Evolutionary conservation across 2,113 vertebrate species (phyloP).

Genomic region (Prietella phreatophila): DNA sequence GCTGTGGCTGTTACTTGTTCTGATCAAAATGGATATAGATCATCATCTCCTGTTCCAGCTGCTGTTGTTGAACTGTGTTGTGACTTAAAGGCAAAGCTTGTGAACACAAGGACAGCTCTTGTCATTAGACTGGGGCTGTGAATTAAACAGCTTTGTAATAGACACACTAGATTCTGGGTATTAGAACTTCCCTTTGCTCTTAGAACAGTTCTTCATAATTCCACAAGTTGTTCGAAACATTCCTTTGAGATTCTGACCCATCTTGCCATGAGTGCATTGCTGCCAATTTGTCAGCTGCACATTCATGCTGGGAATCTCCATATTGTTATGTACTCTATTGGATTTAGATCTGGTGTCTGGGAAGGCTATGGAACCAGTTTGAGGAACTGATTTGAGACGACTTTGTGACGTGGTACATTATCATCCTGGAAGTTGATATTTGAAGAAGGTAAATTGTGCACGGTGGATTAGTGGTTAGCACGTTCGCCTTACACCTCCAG

Average conservation of each 20-base stretch:
- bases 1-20: conserved; percentile 2
- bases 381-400: neutral
- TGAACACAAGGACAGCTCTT: neutral
- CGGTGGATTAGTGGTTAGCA: too few relatives aligned
- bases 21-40: neutral
- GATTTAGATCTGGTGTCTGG: neutral
- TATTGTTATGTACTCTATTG: neutral
- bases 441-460: neutral
- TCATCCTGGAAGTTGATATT: neutral
- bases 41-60: conserved; percentile 17
- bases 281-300: neutral
- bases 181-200: neutral
- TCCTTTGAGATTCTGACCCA: neutral
- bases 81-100: neutral
- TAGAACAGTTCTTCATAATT: neutral
- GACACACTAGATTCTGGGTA: neutral
- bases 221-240: neutral
- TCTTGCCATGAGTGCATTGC: neutral
- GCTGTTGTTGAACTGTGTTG: neutral
- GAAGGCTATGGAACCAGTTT: neutral
- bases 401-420: neutral
- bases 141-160: conserved; percentile 17
- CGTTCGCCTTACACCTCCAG: too few relatives aligned
- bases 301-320: neutral
- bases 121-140: neutral